Percentiles rank a stretch among this genome's conserved stretches.
phyloP scores from a whole-genome alignment of 2,888 invertebrate genomes.

The Campoplex nolae region DNA sequence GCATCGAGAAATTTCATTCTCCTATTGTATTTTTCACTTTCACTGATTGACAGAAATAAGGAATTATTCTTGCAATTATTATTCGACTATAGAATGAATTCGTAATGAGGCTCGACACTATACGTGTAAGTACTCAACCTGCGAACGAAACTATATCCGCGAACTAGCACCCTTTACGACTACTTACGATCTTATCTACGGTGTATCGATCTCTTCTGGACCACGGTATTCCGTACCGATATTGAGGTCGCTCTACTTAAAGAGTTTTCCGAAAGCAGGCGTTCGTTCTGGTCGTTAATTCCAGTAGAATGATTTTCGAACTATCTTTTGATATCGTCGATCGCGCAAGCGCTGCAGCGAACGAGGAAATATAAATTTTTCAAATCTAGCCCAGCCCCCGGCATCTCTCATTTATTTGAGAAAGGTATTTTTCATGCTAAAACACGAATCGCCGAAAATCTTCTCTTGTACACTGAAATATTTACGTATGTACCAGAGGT shows the following conservation, averaged over 20 bases:
- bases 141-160: background rate
- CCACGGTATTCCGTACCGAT: background rate
- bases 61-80: background rate
- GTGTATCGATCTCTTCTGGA: constrained; percentile 2
- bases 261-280: background rate
- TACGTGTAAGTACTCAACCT: background rate
- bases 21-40: background rate
- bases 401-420: background rate
- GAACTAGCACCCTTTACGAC: background rate
- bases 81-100: background rate
- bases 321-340: background rate
- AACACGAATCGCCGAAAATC: background rate
- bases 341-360: background rate
- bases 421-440: background rate
- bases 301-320: background rate
- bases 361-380: background rate
- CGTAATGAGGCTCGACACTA: background rate
- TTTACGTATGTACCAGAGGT: background rate
- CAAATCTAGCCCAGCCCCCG: background rate
- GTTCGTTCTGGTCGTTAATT: background rate
- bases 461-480: background rate
- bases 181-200: constrained; percentile 9
- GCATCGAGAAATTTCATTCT: background rate
- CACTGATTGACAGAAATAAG: background rate
- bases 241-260: constrained; percentile 2